Conservation (phyloP, 2,113 vertebrate species). For the Psilopogon haemacephalus region DNA sequence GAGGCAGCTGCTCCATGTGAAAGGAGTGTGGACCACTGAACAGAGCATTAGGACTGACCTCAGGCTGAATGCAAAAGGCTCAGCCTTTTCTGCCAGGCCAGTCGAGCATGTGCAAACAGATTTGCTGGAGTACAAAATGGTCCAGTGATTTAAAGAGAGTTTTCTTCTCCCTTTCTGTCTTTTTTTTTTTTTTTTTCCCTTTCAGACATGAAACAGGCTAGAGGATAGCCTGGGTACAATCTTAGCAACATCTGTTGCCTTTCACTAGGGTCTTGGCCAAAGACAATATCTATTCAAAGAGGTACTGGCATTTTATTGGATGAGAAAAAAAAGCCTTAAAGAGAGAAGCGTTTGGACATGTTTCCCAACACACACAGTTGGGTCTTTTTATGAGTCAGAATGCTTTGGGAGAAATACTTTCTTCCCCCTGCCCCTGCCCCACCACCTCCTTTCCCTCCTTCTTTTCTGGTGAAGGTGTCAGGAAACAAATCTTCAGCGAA, state of each 20-base stretch:
- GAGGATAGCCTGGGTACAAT: conserved; percentile 66
- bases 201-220: conserved; percentile 72
- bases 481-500: conserved; percentile 61
- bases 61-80: conserved; percentile 62
- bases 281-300: conserved; percentile 74
- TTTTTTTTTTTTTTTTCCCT: conserved; percentile 33
- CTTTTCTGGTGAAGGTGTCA: conserved; percentile 46
- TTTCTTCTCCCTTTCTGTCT: conserved; percentile 56
- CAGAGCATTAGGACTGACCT: conserved; percentile 72
- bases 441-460: too few species aligned
- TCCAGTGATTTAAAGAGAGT: conserved; percentile 74
- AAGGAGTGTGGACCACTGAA: conserved; percentile 69
- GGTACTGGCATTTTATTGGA: conserved; percentile 62
- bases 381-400: conserved; percentile 52
- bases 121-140: conserved; percentile 73
- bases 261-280: conserved; percentile 72
- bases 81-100: conserved; percentile 66
- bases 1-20: conserved; percentile 75
- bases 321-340: conserved; percentile 54
- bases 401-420: conserved; percentile 34
- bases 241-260: conserved; percentile 83
- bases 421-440: too few species aligned
- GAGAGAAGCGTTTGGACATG: conserved; percentile 46
- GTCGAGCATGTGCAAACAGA: conserved; percentile 77
- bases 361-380: conserved; percentile 66